Base-by-base conservation (phyloP, 2,113 vertebrate genomes). In the Nothobranchius furzeri region DNA sequence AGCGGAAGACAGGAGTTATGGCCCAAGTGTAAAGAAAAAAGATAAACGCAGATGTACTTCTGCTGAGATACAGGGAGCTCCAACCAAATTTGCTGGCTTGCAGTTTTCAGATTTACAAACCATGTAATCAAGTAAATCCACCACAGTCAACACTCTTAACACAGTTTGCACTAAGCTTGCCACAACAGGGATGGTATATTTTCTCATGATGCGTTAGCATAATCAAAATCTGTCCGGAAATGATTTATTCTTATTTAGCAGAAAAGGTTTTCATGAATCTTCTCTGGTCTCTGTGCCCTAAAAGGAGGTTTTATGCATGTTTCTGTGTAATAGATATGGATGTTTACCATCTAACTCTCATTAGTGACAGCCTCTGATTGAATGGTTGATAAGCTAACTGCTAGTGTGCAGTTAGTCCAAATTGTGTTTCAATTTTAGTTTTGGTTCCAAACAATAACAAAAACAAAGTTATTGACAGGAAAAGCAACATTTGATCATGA, bases 61-160 rank as follows among this genome's bases (percentile, higher is more conserved):
- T 75, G 71, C 71, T 73, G 64, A 81, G 50, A 67, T 68, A 60
- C 9, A 61, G 49, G 42, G 65, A 37, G 55, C 54, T 43, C 58
- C 54, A 30, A 11, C 3, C 50, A 55, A 68, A 87, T 84, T 70
- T 51, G 85, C 81, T 36, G 61, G 37, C 79, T 83, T 82, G 85
- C 85, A 83, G 10, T 86, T 86, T 70, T 43, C 59, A 66, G 61
- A 81, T 90, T 79, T 79, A 51, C 66, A 83, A 79, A 80, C 40
- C 71, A 51, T 61, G 61, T 75, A 72, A 85, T 82, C 70, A 68
- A 70, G 58, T 64, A 42, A 81, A 70, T 66, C 59, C 71, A 70
- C 37, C 59, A 68, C 71, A 49, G 62, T 15, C 7, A 67, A 62
- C 51, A 45, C 50, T 75, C 50, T 50, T 43, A 48, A 60, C 15